Conservation (phyloP, 2,888 invertebrate species). For the Clepsis dumicolana region DNA sequence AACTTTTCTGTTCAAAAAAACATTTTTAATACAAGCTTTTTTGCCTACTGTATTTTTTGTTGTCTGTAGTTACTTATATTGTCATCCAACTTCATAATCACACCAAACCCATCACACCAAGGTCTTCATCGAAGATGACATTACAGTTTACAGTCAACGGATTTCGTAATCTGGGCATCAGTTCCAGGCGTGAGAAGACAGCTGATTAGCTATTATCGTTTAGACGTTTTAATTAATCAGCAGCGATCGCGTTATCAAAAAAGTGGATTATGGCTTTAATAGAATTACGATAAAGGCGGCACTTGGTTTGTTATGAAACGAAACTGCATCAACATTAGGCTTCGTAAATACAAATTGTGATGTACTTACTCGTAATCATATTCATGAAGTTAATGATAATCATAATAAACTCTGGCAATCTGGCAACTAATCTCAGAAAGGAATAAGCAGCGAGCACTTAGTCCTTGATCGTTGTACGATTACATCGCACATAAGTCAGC, state of each 20-base stretch:
- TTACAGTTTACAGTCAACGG: background rate
- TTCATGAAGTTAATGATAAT: too few species aligned
- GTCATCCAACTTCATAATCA: too few species aligned
- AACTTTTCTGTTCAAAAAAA: too few species aligned
- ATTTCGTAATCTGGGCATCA: background rate
- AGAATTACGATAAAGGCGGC: background rate
- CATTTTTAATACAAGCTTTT: too few species aligned
- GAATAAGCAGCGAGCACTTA: too few species aligned
- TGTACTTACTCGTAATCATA: too few species aligned
- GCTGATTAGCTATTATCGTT: background rate
- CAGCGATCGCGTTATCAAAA: background rate
- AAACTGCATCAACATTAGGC: background rate
- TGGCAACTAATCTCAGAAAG: too few species aligned
- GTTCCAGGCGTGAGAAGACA: background rate
- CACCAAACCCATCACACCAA: background rate
- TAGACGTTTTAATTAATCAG: background rate
- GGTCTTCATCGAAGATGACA: slow-evolving; percentile 3
- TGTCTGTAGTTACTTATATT: too few species aligned
- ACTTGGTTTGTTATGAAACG: background rate
- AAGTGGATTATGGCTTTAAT: background rate
- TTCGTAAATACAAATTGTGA: background rate
- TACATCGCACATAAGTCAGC: too few species aligned
- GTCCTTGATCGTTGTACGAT: too few species aligned
- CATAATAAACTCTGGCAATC: too few species aligned
- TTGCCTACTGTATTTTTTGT: too few species aligned